Evolutionary conservation across 1,140 invertebrate species (phyloP).

Genomic region (Zaprionus ghesquierei): DNA sequence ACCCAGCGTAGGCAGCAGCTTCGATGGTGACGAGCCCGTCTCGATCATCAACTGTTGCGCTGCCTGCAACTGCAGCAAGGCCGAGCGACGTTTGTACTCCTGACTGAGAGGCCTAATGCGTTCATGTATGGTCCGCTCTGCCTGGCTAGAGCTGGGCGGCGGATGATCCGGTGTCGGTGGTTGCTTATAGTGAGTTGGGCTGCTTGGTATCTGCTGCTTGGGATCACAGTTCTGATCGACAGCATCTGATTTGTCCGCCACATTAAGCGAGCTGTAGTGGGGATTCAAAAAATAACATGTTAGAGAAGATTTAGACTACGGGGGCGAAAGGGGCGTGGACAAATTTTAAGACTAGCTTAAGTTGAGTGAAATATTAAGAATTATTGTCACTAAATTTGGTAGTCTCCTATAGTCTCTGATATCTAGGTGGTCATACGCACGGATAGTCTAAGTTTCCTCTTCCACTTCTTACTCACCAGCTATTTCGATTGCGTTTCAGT

Average conservation of each 20-base stretch:
- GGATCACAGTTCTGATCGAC: constrained; percentile 59
- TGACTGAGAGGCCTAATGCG: constrained; percentile 94
- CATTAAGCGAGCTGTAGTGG: constrained; percentile 41
- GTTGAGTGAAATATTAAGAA: no score
- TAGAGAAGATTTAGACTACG: neutral
- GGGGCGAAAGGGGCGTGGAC: no score
- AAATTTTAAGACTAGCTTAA: no score
- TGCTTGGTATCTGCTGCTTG: constrained; percentile 84
- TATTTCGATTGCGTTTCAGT: constrained; percentile 77
- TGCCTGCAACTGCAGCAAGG: constrained; percentile 65
- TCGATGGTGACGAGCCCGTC: constrained; percentile 70
- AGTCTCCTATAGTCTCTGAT: no score
- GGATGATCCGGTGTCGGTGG: constrained; percentile 97
- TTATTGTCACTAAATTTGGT: no score
- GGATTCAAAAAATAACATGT: neutral
- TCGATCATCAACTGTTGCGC: constrained; percentile 75
- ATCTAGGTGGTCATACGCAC: no score
- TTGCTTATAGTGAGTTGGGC: constrained; percentile 94
- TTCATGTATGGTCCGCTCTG: constrained; percentile 94
- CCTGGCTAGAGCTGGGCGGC: constrained; percentile 94
- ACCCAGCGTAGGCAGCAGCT: constrained; percentile 57
- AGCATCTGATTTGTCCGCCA: constrained; percentile 40
- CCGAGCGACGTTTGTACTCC: constrained; percentile 82
- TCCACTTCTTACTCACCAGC: constrained; percentile 50
- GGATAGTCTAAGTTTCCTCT: neutral